Percentiles rank a stretch among this genome's conserved stretches.
Evolutionary conservation across 2,888 invertebrate species (phyloP).

Genomic region (Mesorhabditis spiculigera): DNA sequence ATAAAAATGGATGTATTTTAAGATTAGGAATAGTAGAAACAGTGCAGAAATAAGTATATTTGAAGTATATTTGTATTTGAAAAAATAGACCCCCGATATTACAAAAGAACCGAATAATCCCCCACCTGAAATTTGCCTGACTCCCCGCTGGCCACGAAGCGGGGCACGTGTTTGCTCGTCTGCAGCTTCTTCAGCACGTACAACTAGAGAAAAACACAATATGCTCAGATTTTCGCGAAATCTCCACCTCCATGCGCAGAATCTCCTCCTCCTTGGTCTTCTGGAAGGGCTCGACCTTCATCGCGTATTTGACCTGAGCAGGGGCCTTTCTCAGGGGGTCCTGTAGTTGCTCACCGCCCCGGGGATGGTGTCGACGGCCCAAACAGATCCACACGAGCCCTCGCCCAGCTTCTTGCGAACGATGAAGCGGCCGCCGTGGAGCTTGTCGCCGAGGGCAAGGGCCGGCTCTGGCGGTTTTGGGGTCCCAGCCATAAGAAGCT

Average conservation of each 20-base stretch:
- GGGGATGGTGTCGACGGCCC: background rate
- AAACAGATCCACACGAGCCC: background rate
- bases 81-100: too few relatives aligned
- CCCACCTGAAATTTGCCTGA: constrained; percentile 1
- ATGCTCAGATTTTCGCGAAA: background rate
- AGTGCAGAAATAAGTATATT: too few relatives aligned
- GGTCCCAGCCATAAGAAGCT: too few relatives aligned
- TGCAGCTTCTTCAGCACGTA: constrained; percentile 44
- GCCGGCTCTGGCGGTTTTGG: too few relatives aligned
- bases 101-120: background rate
- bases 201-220: background rate
- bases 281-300: constrained; percentile 48
- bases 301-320: constrained; percentile 24
- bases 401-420: constrained; percentile 1
- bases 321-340: background rate
- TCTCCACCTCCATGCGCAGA: constrained; percentile 46
- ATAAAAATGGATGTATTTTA: too few relatives aligned
- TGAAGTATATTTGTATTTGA: too few relatives aligned
- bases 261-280: constrained; percentile 46
- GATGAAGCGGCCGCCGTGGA: background rate
- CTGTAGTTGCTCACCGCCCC: background rate
- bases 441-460: too few relatives aligned
- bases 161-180: constrained; percentile 6
- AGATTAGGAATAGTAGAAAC: too few relatives aligned
- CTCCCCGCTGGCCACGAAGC: background rate